Evolutionary conservation across 2,888 invertebrate species (phyloP).

Genomic region (Vesta saturnalis): DNA sequence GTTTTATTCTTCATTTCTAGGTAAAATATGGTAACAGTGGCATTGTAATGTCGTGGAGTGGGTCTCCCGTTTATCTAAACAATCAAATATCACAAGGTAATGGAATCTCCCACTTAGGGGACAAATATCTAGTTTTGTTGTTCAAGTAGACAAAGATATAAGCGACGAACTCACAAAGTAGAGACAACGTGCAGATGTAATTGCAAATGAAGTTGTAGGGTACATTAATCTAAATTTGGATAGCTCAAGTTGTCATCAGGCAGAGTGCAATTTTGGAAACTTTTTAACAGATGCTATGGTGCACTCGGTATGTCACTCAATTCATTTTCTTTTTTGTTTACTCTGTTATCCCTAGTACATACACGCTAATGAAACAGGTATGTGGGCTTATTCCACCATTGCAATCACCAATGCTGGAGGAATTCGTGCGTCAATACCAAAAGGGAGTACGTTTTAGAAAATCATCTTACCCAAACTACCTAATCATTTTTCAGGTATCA

Average conservation of each 20-base stretch:
- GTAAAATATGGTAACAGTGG: constrained; percentile 78
- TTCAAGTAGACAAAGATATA: constrained; percentile 69
- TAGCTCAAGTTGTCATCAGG: constrained; percentile 64
- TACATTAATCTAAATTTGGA: constrained; percentile 68
- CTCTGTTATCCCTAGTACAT: constrained; percentile 60
- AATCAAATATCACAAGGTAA: constrained; percentile 72
- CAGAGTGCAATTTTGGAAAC: constrained; percentile 80
- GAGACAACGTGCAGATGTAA: constrained; percentile 66
- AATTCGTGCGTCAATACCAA: constrained; percentile 64
- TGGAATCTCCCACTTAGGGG: not conserved
- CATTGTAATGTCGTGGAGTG: constrained; percentile 70
- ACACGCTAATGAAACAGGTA: constrained; percentile 60
- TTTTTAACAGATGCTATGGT: constrained; percentile 78
- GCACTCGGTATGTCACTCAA: constrained; percentile 53
- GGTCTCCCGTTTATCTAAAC: constrained; percentile 77
- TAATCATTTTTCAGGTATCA: not conserved
- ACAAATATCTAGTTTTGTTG: not conserved
- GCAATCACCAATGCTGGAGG: constrained; percentile 76
- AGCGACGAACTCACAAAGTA: constrained; percentile 70
- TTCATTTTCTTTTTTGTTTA: not conserved
- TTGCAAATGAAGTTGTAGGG: constrained; percentile 69
- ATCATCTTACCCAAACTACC: not conserved
- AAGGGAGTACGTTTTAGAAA: constrained; percentile 18
- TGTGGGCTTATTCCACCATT: constrained; percentile 76
- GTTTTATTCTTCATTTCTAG: constrained; percentile 80